Evolutionary conservation across 1,140 invertebrate genomes (phyloP).

Genomic region (Drosophila ananassae): DNA sequence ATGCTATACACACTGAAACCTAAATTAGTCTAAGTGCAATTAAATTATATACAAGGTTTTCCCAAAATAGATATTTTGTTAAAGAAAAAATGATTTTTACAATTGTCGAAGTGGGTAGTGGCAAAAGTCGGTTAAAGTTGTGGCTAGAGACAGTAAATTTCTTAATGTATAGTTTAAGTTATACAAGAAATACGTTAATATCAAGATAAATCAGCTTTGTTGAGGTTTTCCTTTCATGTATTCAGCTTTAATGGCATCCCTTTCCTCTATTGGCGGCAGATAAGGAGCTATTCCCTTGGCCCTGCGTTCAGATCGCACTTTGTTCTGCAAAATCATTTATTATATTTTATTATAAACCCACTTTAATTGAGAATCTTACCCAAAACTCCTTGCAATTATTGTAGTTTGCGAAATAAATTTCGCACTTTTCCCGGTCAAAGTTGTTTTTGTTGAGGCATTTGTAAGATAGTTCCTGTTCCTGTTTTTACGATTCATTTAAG

Average conservation of each 20-base stretch:
- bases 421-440: slow-evolving; percentile 87
- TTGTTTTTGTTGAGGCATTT: slow-evolving; percentile 87
- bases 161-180: slow-evolving; percentile 3
- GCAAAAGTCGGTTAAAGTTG: background rate
- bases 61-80: slow-evolving; percentile 6
- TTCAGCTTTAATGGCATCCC: slow-evolving; percentile 70
- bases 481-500: slow-evolving; percentile 34
- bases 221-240: slow-evolving; percentile 77
- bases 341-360: background rate
- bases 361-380: slow-evolving; percentile 82
- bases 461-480: slow-evolving; percentile 87
- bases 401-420: slow-evolving; percentile 87
- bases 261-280: slow-evolving; percentile 71
- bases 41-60: slow-evolving; percentile 25
- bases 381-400: slow-evolving; percentile 88
- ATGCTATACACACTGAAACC: slow-evolving; percentile 52
- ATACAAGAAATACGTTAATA: slow-evolving; percentile 4
- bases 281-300: slow-evolving; percentile 71
- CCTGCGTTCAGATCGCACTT: slow-evolving; percentile 70
- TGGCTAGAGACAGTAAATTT: background rate
- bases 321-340: slow-evolving; percentile 51
- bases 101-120: background rate
- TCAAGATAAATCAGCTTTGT: slow-evolving; percentile 24
- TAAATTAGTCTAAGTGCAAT: slow-evolving; percentile 37
- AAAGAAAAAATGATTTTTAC: background rate